phyloP scores from a whole-genome alignment of 1,140 invertebrate genomes.

The Apis dorsata region DNA sequence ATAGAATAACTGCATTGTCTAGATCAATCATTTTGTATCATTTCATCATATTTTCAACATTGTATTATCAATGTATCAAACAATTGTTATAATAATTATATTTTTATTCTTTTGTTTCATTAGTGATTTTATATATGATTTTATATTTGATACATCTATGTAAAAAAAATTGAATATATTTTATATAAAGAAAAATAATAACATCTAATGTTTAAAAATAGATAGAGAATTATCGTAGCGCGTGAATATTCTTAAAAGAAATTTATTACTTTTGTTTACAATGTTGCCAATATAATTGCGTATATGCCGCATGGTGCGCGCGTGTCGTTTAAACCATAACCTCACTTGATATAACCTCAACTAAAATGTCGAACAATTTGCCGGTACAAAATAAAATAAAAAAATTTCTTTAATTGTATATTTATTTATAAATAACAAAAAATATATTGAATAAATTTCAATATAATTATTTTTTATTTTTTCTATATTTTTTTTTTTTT shows the following conservation, averaged over 20 bases:
- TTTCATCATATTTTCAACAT: no score
- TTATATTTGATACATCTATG: no score
- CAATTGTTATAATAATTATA: no score
- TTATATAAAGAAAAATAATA: not conserved
- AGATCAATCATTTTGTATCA: no score
- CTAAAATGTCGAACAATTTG: not conserved
- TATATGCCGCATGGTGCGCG: constrained; percentile 9
- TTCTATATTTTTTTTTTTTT: not conserved
- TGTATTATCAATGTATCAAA: no score
- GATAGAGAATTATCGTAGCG: not conserved
- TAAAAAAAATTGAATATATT: not conserved
- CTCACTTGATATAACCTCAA: constrained; percentile 33
- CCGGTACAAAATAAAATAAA: not conserved
- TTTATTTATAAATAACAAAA: not conserved
- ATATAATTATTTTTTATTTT: not conserved
- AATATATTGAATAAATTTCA: not conserved
- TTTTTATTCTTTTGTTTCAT: no score
- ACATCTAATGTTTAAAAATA: no score
- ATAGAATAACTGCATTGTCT: no score
- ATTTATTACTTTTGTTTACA: not conserved
- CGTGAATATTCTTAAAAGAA: not conserved
- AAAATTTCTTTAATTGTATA: not conserved
- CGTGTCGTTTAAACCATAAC: constrained; percentile 26
- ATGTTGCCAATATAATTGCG: constrained; percentile 1
- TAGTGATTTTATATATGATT: no score